A percentile compares a stretch with the other conserved stretches of the same genome.
Conservation (phyloP, 2,113 vertebrate genomes). For the Agapornis roseicollis region DNA sequence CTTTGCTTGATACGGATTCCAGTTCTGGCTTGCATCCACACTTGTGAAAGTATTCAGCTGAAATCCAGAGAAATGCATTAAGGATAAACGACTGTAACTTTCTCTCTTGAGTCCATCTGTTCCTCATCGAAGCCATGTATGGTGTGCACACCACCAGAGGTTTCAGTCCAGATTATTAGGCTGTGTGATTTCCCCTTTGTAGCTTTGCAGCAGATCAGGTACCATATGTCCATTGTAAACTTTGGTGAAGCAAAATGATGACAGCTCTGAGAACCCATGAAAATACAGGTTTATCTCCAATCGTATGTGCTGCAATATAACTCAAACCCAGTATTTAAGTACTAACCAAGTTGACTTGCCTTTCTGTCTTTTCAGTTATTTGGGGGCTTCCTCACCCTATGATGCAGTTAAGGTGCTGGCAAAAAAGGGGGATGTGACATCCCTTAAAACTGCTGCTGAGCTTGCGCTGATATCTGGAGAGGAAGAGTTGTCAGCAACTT, state of each 20-base stretch:
- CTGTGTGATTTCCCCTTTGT: background rate
- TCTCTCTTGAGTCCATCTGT: background rate
- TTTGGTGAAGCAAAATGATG: background rate
- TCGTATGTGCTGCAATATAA: background rate
- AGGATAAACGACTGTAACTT: background rate
- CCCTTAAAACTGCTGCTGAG: conserved; percentile 82
- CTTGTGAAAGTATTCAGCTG: background rate
- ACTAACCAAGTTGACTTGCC: background rate
- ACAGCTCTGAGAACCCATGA: background rate
- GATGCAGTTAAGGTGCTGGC: conserved; percentile 92
- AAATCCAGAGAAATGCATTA: background rate
- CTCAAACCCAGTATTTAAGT: background rate
- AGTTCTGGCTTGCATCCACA: background rate
- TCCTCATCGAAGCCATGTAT: background rate
- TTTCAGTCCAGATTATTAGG: background rate
- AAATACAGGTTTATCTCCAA: background rate
- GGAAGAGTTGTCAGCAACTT: conserved; percentile 77
- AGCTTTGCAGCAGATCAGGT: background rate
- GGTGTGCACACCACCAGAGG: background rate
- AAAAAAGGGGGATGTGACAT: conserved; percentile 87
- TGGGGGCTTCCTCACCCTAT: conserved; percentile 85
- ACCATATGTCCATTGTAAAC: accelerated
- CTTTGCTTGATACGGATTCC: background rate
- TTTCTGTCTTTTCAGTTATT: conserved; percentile 75
- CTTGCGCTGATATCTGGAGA: conserved; percentile 84